Evolutionary conservation across 1,140 invertebrate genomes (phyloP), one percentile per base, ranked within the genome.

Genomic region (Drosophila burlai): DNA sequence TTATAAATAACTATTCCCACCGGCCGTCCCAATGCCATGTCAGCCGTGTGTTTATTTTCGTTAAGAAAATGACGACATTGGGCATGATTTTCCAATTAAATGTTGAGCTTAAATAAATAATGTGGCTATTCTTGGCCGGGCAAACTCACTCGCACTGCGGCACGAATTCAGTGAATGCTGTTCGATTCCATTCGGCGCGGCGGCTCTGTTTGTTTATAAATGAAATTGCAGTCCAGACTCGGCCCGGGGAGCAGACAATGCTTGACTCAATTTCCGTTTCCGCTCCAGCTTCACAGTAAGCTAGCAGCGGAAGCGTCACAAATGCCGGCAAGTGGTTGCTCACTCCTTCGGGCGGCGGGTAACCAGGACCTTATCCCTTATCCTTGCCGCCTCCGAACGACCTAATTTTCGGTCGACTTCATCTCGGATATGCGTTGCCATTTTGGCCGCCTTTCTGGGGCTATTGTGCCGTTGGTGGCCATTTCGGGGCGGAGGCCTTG

Each of bases 41-140:
- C 55, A 65, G 58, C 52, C 46, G 16, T 49, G 29, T 72, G 59
- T 85, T 80, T 91, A 90, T 90, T 90, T 89, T 81, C 73, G 80
- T 61, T 89, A 52, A 42, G 75, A 42, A 76, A 69, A 85, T 90
- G 85, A 90, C 85, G 85, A 91, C 86, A 91, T 90, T 91, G 79
- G 57, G 63, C 76, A 73, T 80, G 69, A 83, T 80, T 91, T 90
- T 91, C 82, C 86, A 90, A 90, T 90, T 86, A 90, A 91, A 90
- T 82, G 62, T 77, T 74, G 71, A 81, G 80, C 61, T 77, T 67
- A 80, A 89, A 87, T 87, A 87, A 89, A 87, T 89, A 83, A 78
- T 64, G 50, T 60, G 26, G 21, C 62, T 87, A 84, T 85, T 84
- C 72, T 65, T 61, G 24, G 54, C 45, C 43, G 16, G 38, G 50